phyloP scores from a whole-genome alignment of 2,113 vertebrate genomes.

The Perognathus longimembris region DNA sequence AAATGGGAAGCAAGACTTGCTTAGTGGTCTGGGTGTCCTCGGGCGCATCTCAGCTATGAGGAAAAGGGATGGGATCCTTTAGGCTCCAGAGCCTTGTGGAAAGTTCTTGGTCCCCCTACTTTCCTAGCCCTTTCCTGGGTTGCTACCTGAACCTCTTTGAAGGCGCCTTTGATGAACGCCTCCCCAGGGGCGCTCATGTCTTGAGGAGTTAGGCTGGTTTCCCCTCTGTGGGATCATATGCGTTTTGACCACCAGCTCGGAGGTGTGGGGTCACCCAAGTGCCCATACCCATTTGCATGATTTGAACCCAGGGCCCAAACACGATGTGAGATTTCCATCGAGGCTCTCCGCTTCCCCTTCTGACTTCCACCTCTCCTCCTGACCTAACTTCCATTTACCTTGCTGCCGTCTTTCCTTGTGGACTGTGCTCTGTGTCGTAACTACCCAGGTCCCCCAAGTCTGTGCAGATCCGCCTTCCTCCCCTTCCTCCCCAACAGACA shows the following conservation, averaged over 20 bases:
- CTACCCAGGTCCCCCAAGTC: background rate
- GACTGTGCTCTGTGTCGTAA: background rate
- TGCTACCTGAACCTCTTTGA: background rate
- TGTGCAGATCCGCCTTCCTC: background rate
- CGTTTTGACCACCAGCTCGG: background rate
- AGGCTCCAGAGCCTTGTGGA: background rate
- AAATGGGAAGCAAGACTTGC: background rate
- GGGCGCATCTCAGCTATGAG: background rate
- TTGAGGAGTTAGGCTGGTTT: background rate
- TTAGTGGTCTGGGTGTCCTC: background rate
- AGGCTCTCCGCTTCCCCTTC: background rate
- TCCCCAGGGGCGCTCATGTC: background rate
- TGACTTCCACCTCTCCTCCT: background rate
- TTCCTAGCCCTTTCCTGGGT: background rate
- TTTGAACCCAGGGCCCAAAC: background rate
- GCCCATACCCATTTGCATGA: background rate
- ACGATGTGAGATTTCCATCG: background rate
- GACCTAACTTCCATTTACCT: background rate
- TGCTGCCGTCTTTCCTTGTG: background rate
- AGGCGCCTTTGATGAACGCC: background rate
- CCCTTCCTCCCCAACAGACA: background rate
- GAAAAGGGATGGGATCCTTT: background rate
- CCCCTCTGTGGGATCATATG: background rate
- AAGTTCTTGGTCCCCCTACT: background rate
- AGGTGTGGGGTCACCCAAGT: background rate